Conservation (phyloP, 2,797 vertebrate species). For the Crenichthys baileyi region DNA sequence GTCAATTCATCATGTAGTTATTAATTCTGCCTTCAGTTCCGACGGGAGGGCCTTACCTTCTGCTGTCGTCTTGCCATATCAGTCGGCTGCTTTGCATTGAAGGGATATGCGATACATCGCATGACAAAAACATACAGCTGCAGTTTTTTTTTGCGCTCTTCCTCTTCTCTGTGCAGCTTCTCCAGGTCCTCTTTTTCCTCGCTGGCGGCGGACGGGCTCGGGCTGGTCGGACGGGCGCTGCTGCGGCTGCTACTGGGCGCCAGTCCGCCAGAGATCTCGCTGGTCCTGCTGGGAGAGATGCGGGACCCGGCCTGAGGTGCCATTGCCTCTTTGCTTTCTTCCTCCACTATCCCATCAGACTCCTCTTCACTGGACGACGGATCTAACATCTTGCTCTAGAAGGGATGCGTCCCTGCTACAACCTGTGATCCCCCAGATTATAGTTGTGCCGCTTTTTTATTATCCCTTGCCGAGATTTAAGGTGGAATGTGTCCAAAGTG, state of each 20-base stretch:
- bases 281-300: constrained; percentile 92
- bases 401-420: constrained; percentile 42
- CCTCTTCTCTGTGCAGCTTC: constrained; percentile 94
- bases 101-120: constrained; percentile 97
- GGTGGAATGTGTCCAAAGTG: constrained; percentile 35
- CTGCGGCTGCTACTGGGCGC: constrained; percentile 88
- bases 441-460: neutral
- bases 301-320: constrained; percentile 89
- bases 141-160: constrained; percentile 96
- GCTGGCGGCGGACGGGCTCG: constrained; percentile 94
- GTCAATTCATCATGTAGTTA: constrained; percentile 62
- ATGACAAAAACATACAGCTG: constrained; percentile 99
- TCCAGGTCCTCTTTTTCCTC: constrained; percentile 97
- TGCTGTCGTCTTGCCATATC: constrained; percentile 99
- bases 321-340: constrained; percentile 93
- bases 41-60: constrained; percentile 86
- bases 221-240: constrained; percentile 92
- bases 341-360: constrained; percentile 95
- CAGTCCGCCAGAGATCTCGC: constrained; percentile 88
- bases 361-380: constrained; percentile 98
- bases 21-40: constrained; percentile 55
- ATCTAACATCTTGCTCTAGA: constrained; percentile 87
- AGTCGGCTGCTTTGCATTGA: constrained; percentile 98
- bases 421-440: constrained; percentile 2
- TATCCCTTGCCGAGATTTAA: constrained; percentile 16